Evolutionary conservation across 1,140 invertebrate species (phyloP), one percentile per base, ranked within the genome.

Genomic region (Vollenhovia emeryi): DNA sequence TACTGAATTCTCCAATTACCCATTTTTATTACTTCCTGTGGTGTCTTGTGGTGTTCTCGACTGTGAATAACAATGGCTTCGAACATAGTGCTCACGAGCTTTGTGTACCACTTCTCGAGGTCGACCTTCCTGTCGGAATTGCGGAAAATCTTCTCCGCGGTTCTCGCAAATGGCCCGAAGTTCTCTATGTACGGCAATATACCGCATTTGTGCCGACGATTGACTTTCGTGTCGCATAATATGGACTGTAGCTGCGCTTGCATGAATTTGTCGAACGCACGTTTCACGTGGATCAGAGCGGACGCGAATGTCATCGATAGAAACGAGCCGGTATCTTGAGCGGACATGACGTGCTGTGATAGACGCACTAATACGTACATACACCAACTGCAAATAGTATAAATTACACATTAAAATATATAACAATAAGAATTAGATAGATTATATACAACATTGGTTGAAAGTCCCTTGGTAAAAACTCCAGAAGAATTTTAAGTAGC

Each of bases 221-320:
- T 95, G 57, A 96, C 93, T 94, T 96, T 97, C 86, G 96, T 97
- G 62, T 97, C 97, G 68, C 99, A 98, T 90, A 97, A 96, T 86
- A 99, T 97, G 0, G 97, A 97, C 86, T 97, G 96, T 57, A 98
- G 96, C 90, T 99, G 98, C 24, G 96, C 96, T 91, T 98, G 96
- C 97, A 99, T 98, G 90, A 98, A 98, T 88, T 97, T 97, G 94
- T 99, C 99, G 93, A 99, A 98, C 88, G 97, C 98, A 57, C 99
- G 95, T 95, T 99, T 99, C n/a, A 99, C 98, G 94, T 98, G 97
- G 27, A 99, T 97, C 40, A 99, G 95, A 87, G 97, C 97, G 60
- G 97, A 98, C 24, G 97, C 98, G 94, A 98, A 98, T 33, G 98
- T 98, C 95, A 98, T 98, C 84, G 97, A 98, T 24, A 99, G 96